Base-by-base conservation (phyloP, 2,797 vertebrate genomes). In the Epinephelus awoara region DNA sequence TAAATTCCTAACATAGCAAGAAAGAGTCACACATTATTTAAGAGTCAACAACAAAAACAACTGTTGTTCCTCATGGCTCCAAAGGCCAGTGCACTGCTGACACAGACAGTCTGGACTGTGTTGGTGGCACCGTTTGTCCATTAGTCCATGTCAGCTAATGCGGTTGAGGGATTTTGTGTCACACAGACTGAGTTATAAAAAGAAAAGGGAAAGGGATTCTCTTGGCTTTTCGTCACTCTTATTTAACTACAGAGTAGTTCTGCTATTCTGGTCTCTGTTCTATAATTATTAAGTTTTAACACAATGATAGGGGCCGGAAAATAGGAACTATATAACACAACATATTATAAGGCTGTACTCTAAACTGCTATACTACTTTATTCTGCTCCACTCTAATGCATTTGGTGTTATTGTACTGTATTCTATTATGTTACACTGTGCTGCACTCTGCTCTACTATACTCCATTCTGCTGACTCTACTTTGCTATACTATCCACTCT, bases 121-220 rank as follows among this genome's bases (percentile, higher is more conserved):
- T 70, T 18, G 29, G 70, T 46, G 49, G 3, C 23, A 50, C 50
- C 42, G 38, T 68, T 73, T 79, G 59, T 40, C 61, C 58, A 44
- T 23, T 21, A 19, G 46, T 29, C 25, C 9, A n/a, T 38, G n/a
- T 58, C 65, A 66, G 14, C 50, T 54, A 46, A 72, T 56, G 51
- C 19, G 49, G 65, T 70, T 12, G 3, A 67, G 23, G 56, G 76
- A 77, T 82, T 83, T 61, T 67, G 47, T 65, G 13, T 47, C 44
- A 73, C 59, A 54, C 47, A 75, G 56, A 50, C 55, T 9, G 59
- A 77, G 69, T 63, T 79, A 82, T 63, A 86, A 75, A 83, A 77
- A 76, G 67, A 67, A 5, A 27, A 54, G 42, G n/a, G 59, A 4
- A 27, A 54, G 42, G n/a, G 59, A 69, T 64, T 75, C 34, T 70